These are phyloP conservation scores for Chaetogeoica ovagalla DNA, from an alignment of 2,888 invertebrate species.

Conservation along the genomic window DNA sequence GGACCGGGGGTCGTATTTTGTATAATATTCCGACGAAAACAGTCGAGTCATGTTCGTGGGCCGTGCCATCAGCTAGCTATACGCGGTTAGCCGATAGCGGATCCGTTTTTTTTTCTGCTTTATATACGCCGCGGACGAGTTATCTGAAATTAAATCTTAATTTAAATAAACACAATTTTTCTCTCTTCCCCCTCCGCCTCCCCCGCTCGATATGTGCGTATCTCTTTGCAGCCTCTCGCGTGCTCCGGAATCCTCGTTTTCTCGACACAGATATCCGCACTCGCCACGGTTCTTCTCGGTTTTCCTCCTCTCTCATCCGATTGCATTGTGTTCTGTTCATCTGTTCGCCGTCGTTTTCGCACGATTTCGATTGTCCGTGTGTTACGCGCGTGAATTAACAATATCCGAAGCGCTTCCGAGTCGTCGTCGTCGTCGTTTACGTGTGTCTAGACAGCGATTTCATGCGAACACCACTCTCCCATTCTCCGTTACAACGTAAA, in stretches of 20 bases:
- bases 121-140: not conserved
- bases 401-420: conserved; percentile 45
- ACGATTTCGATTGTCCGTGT: conserved; percentile 44
- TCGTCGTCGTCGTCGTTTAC: not conserved
- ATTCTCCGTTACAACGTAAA: conserved; percentile 16
- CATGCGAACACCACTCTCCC: conserved; percentile 46
- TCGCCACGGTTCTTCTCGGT: too few relatives aligned
- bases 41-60: conserved; percentile 46
- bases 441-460: conserved; percentile 51
- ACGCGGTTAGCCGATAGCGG: not conserved
- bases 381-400: conserved; percentile 33
- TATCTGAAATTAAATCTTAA: conserved; percentile 53
- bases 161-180: conserved; percentile 35
- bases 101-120: not conserved
- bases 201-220: not conserved
- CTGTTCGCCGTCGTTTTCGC: conserved; percentile 8
- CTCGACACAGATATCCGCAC: not conserved
- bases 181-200: not conserved
- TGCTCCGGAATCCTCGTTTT: too few relatives aligned
- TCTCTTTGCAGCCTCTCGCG: too few relatives aligned
- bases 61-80: conserved; percentile 7
- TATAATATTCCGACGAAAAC: conserved; percentile 9
- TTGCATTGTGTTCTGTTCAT: not conserved
- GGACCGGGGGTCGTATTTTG: not conserved
- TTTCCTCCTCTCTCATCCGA: too few relatives aligned